A percentile compares a stretch with the other conserved stretches of the same genome.
These are phyloP conservation scores for Phrynocephalus vlangalii DNA, from an alignment of 2,797 vertebrate genomes.

Conservation along the genomic window DNA sequence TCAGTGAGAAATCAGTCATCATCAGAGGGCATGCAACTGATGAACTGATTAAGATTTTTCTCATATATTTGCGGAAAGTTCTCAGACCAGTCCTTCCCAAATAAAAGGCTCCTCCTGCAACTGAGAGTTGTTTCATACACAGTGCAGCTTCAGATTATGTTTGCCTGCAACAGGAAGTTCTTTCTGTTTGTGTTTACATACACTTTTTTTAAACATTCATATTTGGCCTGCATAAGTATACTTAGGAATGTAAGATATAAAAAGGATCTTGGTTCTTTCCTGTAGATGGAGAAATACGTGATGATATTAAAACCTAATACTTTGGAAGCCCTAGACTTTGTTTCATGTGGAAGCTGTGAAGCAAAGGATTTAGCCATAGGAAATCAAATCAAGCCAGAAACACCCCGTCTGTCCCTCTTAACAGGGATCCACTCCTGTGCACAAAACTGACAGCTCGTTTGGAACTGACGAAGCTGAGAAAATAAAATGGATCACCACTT, in stretches of 20 bases:
- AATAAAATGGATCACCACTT: too few relatives aligned
- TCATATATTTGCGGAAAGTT: background rate
- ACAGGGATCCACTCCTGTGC: too few relatives aligned
- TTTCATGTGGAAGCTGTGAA: background rate
- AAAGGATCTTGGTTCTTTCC: background rate
- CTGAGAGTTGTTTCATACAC: background rate
- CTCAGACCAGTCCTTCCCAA: background rate
- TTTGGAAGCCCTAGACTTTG: background rate
- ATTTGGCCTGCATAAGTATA: background rate
- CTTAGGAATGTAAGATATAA: background rate
- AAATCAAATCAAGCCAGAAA: too few relatives aligned
- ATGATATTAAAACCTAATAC: background rate
- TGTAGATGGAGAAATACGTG: background rate
- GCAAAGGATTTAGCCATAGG: too few relatives aligned
- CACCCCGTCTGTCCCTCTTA: too few relatives aligned
- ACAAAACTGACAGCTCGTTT: too few relatives aligned
- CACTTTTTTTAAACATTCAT: too few relatives aligned
- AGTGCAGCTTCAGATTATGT: background rate
- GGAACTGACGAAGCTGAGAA: too few relatives aligned
- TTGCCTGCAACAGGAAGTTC: background rate
- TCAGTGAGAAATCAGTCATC: background rate
- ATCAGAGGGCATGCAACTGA: background rate
- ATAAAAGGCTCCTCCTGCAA: background rate
- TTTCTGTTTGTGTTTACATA: background rate
- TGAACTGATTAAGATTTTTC: background rate